Conservation (phyloP, 1,140 invertebrate species). For the Gyrodactylus bullatarudis region DNA sequence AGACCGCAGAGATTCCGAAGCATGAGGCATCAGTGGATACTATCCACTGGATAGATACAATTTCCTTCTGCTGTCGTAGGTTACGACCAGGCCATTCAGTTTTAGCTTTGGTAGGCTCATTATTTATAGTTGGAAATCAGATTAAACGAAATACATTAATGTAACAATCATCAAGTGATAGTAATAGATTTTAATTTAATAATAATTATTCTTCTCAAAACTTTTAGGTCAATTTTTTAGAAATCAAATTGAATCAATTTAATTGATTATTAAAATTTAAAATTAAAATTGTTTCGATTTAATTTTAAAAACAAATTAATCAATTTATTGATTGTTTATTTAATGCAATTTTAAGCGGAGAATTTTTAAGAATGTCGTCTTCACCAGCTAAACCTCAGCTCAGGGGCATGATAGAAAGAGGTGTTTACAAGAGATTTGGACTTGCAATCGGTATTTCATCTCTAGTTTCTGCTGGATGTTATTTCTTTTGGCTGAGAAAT, state of each 20-base stretch:
- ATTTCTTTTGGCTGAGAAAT: not conserved
- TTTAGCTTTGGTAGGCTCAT: no score
- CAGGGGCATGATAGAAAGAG: not conserved
- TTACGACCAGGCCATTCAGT: no score
- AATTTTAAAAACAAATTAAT: not conserved
- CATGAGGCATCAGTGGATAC: no score
- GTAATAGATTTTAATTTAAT: no score
- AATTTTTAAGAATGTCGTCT: not conserved
- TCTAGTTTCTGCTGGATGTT: not conserved
- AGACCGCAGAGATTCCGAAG: no score
- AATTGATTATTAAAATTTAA: not conserved
- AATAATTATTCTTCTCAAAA: no score
- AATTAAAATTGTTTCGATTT: not conserved
- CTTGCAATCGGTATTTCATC: not conserved
- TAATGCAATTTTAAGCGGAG: not conserved
- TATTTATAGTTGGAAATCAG: no score
- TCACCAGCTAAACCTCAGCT: not conserved
- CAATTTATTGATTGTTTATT: not conserved
- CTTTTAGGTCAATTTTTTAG: not conserved
- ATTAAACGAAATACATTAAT: no score
- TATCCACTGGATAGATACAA: no score
- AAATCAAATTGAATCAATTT: not conserved
- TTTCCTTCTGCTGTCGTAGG: no score
- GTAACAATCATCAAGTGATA: no score
- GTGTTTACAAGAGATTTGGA: not conserved